Evolutionary conservation across 2,797 vertebrate species (phyloP).

Genomic region (Hoplostethus mediterraneus): DNA sequence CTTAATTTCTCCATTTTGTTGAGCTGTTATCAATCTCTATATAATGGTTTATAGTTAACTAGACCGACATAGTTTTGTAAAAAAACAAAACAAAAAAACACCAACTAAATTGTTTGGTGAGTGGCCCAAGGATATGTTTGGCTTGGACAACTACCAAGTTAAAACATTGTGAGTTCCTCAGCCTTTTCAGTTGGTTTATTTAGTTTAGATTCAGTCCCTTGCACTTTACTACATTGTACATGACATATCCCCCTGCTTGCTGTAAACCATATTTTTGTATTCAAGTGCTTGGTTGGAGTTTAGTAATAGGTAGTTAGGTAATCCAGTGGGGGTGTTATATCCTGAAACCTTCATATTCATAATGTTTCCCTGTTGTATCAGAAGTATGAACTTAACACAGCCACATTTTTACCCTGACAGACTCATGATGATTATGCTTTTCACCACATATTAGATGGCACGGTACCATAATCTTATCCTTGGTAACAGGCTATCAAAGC

Average conservation of each 20-base stretch:
- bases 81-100: not conserved
- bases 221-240: not conserved
- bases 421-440: no score
- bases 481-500: no score
- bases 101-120: conserved; percentile 28
- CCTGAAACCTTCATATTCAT: no score
- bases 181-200: not conserved
- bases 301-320: no score
- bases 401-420: no score
- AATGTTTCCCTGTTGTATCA: no score
- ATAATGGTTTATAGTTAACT: conserved; percentile 41
- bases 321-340: no score
- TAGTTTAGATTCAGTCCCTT: conserved; percentile 6
- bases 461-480: no score
- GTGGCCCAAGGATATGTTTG: not conserved
- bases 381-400: no score
- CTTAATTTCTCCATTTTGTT: conserved; percentile 9
- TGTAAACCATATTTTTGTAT: not conserved
- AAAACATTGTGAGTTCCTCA: not conserved
- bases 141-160: not conserved
- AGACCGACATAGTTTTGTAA: conserved; percentile 22
- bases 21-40: conserved; percentile 37
- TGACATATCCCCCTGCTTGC: no score
- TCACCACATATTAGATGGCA: no score
- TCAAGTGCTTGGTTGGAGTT: not conserved